Conservation (phyloP, 2,797 vertebrate species). For the Danio kyathit region DNA sequence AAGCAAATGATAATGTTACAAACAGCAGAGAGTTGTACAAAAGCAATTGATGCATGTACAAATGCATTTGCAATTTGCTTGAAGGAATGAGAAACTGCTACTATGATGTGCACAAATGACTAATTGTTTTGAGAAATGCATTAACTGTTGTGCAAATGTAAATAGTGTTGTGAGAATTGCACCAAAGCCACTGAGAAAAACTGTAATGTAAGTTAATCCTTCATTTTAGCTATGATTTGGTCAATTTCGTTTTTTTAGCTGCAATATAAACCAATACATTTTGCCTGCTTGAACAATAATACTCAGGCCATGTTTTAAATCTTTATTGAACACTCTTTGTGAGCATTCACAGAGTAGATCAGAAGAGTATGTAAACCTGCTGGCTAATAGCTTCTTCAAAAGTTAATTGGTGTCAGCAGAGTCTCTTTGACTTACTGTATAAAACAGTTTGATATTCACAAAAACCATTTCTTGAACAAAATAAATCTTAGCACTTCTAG, state of each 20-base stretch:
- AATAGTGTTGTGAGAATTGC: too few relatives aligned
- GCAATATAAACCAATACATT: neutral
- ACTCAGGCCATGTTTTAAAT: neutral
- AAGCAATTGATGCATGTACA: too few relatives aligned
- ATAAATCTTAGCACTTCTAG: neutral
- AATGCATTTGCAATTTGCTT: too few relatives aligned
- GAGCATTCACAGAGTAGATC: neutral
- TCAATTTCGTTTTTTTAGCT: too few relatives aligned
- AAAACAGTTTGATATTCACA: neutral
- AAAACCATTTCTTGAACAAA: neutral
- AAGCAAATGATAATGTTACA: too few relatives aligned
- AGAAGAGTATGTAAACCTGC: neutral
- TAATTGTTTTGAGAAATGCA: too few relatives aligned
- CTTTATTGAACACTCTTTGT: neutral
- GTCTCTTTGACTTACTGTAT: too few relatives aligned
- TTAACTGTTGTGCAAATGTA: too few relatives aligned
- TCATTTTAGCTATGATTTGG: neutral
- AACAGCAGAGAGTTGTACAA: too few relatives aligned
- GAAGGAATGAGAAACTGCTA: too few relatives aligned
- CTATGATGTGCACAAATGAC: too few relatives aligned
- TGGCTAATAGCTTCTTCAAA: neutral
- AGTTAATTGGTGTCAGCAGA: conserved; percentile 3
- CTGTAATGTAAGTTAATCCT: neutral
- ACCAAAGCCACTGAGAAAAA: too few relatives aligned
- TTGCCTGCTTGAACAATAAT: neutral